Conservation (phyloP, 2,888 invertebrate species). For the Allolobophora icterica region DNA sequence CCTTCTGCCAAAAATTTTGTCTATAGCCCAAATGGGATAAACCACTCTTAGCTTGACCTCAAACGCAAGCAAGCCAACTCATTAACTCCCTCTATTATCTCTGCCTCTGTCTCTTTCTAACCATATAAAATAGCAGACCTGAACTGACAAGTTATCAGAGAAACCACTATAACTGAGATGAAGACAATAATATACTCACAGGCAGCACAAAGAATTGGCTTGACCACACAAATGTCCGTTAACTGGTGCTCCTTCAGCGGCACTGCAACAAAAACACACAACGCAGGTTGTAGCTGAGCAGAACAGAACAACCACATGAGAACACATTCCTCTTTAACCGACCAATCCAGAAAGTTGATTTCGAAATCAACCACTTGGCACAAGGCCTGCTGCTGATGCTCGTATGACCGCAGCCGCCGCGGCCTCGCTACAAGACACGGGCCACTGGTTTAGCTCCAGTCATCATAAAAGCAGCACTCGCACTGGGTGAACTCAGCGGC, state of each 20-base stretch:
- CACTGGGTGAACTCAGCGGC: background rate
- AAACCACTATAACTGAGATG: background rate
- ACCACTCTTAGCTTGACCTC: too few species aligned
- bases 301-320: background rate
- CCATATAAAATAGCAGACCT: background rate
- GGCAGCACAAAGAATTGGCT: background rate
- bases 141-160: background rate
- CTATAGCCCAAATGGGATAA: too few species aligned
- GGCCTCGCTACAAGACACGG: background rate
- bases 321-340: background rate
- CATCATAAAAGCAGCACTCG: background rate
- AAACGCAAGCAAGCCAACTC: too few species aligned
- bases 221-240: background rate
- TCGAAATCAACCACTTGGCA: constrained; percentile 18
- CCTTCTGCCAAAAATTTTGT: too few species aligned
- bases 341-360: background rate
- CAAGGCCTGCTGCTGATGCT: background rate
- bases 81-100: too few species aligned
- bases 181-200: constrained; percentile 8
- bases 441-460: background rate
- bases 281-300: background rate
- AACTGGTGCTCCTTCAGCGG: background rate
- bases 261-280: constrained; percentile 13
- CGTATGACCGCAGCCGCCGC: background rate
- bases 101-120: too few species aligned